Evolutionary conservation across 2,888 invertebrate genomes (phyloP), one percentile per base, ranked within the genome.

Genomic region (Emmelina monodactyla): DNA sequence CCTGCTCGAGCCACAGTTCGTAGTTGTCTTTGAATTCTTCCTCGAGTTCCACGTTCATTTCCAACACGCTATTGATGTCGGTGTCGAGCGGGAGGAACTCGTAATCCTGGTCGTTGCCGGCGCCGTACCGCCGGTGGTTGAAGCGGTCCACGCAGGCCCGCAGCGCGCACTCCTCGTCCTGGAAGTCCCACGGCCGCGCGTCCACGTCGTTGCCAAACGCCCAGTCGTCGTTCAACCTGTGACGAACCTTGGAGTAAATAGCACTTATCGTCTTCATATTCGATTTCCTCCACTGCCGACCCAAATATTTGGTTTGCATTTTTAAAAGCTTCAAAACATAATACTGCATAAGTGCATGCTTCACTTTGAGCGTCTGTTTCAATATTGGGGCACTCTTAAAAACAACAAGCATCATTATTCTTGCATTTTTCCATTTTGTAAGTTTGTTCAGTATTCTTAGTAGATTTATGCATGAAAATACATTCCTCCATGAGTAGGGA

Each of bases 201-300:
- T 98, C 97, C 52, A 97, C 86, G 81, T 97, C 93, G 80, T 99
- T 99, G 35, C 98, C 98, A 81, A 93, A 99, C 2, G 99, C 99
- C 99, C 99, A 99, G 68, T 99, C 99, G 63, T 99, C 99, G 58
- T 97, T 98, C 29, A 99, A 82, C 36, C 97, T 86, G 76, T 97
- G 97, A 16, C 97, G 84, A 2, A 94, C 94, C 83, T 98, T 97
- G 38, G 95, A 91, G 65, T 99, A 99, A 59, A 99, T 99, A 38
- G 97, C 97, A 62, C 97, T 97, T 78, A 99, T 95, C 1, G 97
- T 97, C 69, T 97, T 98, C 97, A 99, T 99, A 64, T 99, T 99
- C 1, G 94, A 92, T 70, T 98, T 98, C 32, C 99, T 85, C 99
- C 99, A 99, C 61, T 99, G 98, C 9, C 99, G 83, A 0, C 99